These are phyloP conservation scores for Tuta absoluta DNA, from an alignment of 2,888 invertebrate species.

Conservation along the genomic window DNA sequence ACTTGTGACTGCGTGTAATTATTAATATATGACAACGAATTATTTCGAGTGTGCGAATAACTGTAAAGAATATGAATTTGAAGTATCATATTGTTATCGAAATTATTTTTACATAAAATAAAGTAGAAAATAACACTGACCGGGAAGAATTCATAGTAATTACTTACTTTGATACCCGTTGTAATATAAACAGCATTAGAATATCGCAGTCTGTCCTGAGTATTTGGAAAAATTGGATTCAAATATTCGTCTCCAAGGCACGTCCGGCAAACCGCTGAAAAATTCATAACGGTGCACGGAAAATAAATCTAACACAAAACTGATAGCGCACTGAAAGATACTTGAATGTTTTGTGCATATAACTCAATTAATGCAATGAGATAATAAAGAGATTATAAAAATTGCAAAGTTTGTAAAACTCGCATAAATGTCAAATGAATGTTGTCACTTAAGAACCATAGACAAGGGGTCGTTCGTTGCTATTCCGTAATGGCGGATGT, in stretches of 20 bases:
- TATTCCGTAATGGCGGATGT: no score
- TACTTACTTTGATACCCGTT: conserved; percentile 18
- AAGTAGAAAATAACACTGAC: background rate
- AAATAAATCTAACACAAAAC: background rate
- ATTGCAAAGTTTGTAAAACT: conserved; percentile 3
- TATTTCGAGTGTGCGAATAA: no score
- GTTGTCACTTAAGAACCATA: no score
- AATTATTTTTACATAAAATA: background rate
- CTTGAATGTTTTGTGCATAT: background rate
- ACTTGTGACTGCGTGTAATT: no score
- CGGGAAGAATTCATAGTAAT: background rate
- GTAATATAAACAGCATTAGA: conserved; percentile 3
- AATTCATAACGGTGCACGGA: background rate
- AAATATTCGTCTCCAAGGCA: conserved; percentile 5
- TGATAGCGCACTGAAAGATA: background rate
- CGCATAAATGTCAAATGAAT: background rate
- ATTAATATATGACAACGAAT: no score
- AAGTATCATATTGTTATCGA: background rate
- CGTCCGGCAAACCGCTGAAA: conserved; percentile 19
- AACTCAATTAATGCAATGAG: background rate
- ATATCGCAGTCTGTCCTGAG: background rate
- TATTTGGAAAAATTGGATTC: conserved; percentile 11
- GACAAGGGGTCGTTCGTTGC: no score
- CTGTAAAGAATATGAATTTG: no score
- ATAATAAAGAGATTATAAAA: background rate